Evolutionary conservation across 1,140 invertebrate species (phyloP).

Genomic region (Drosophila asahinai): DNA sequence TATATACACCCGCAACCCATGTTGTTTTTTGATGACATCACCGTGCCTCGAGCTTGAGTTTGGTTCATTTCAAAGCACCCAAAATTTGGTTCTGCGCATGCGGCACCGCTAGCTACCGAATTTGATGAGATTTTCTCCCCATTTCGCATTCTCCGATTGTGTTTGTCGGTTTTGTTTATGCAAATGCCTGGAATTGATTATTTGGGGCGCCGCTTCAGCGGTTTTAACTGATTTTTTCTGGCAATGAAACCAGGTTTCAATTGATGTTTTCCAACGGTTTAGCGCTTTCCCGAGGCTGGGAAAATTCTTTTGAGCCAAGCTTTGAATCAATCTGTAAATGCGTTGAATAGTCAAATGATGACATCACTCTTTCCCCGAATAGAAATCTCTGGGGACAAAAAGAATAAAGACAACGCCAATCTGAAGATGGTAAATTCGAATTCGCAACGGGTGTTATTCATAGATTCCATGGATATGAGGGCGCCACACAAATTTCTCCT

Average conservation of each 20-base stretch:
- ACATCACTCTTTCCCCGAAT: conserved; percentile 54
- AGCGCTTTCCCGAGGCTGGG: conserved; percentile 37
- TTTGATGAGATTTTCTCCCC: conserved; percentile 37
- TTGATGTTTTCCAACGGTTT: conserved; percentile 25
- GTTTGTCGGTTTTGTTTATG: conserved; percentile 42
- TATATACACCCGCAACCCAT: conserved; percentile 54
- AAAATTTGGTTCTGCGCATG: conserved; percentile 65
- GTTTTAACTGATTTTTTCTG: conserved; percentile 38
- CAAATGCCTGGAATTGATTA: conserved; percentile 45
- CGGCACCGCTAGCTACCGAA: conserved; percentile 64
- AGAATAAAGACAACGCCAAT: conserved; percentile 9
- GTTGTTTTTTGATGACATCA: conserved; percentile 69
- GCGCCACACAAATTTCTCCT: conserved; percentile 24
- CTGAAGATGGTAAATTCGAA: conserved; percentile 36
- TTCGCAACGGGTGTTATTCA: conserved; percentile 51
- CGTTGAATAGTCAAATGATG: conserved; percentile 44
- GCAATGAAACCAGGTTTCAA: conserved; percentile 42
- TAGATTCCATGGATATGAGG: conserved; percentile 21
- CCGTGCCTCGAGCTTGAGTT: conserved; percentile 23
- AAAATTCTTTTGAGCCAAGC: conserved; percentile 36
- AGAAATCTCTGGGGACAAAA: conserved; percentile 55
- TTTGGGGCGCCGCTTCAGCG: conserved; percentile 48
- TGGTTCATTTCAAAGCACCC: conserved; percentile 47
- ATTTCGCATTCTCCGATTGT: conserved; percentile 35
- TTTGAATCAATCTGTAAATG: conserved; percentile 6